These are phyloP conservation scores for Lindbergichthys nudifrons DNA, from an alignment of 2,797 vertebrate genomes.

Conservation along the genomic window DNA sequence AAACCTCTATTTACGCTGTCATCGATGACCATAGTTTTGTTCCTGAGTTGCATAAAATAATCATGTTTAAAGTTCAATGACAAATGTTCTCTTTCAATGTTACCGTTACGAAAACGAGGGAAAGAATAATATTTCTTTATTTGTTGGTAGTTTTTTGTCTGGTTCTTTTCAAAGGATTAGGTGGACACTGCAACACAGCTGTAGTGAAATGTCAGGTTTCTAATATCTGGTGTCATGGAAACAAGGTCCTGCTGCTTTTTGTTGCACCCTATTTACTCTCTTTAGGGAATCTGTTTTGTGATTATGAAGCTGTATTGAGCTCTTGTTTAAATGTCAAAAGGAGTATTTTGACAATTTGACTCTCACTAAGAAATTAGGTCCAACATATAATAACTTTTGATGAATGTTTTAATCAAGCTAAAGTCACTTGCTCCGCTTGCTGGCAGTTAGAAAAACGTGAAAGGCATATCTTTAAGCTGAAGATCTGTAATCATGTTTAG, in stretches of 20 bases:
- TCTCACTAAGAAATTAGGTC: neutral
- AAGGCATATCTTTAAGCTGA: no score
- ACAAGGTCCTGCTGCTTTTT: neutral
- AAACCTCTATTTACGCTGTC: slow-evolving; percentile 14
- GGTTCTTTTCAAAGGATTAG: neutral
- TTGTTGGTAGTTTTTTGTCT: neutral
- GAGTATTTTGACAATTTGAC: neutral
- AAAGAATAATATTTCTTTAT: neutral
- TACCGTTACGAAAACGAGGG: neutral
- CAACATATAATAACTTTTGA: neutral
- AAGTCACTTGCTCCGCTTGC: no score
- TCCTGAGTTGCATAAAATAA: slow-evolving; percentile 5
- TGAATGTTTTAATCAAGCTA: neutral
- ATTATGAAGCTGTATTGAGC: slow-evolving; percentile 30
- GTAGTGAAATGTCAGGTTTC: neutral
- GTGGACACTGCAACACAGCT: neutral
- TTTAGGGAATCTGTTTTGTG: slow-evolving; percentile 21
- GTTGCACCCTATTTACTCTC: slow-evolving; percentile 6
- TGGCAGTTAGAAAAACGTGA: no score
- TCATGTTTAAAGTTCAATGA: neutral
- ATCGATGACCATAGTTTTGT: slow-evolving; percentile 29
- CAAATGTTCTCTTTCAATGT: neutral
- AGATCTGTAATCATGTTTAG: no score
- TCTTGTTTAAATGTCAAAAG: slow-evolving; percentile 31
- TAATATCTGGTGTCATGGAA: slow-evolving; percentile 12